Conservation (phyloP, 2,888 invertebrate species). For the Synanthedon formicaeformis region DNA sequence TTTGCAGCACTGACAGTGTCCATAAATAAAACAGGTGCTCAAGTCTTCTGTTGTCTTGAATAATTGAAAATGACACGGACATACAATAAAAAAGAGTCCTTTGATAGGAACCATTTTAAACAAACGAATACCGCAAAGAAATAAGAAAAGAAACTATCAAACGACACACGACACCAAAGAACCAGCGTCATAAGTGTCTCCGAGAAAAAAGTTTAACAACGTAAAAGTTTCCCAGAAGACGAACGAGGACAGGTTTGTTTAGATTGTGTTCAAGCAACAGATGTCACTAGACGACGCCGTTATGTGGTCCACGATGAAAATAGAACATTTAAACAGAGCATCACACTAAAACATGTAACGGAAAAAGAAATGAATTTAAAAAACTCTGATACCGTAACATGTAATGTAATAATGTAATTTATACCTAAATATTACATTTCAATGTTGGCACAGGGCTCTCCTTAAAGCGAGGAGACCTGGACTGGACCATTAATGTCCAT, state of each 20-base stretch:
- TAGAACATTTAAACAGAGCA: not conserved
- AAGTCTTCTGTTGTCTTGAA: no score
- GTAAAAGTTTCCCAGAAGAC: conserved; percentile 59
- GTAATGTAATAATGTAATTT: no score
- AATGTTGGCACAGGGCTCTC: no score
- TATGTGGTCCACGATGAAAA: not conserved
- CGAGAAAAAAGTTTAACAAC: conserved; percentile 44
- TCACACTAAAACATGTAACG: not conserved
- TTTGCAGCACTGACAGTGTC: no score
- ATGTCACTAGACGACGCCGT: conserved; percentile 40
- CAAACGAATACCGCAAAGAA: not conserved
- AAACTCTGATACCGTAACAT: no score
- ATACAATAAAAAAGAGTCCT: not conserved
- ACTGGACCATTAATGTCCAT: no score
- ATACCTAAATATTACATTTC: no score
- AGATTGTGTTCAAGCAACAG: conserved; percentile 36
- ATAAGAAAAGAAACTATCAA: conserved; percentile 1
- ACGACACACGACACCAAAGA: conserved; percentile 15
- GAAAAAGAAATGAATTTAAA: no score
- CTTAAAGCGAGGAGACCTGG: no score
- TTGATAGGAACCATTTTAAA: not conserved
- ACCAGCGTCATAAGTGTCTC: conserved; percentile 43
- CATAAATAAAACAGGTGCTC: no score
- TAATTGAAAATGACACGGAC: not conserved
- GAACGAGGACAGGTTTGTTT: conserved; percentile 59